phyloP scores from a whole-genome alignment of 1,140 invertebrate genomes.

The Trichonephila clavata region DNA sequence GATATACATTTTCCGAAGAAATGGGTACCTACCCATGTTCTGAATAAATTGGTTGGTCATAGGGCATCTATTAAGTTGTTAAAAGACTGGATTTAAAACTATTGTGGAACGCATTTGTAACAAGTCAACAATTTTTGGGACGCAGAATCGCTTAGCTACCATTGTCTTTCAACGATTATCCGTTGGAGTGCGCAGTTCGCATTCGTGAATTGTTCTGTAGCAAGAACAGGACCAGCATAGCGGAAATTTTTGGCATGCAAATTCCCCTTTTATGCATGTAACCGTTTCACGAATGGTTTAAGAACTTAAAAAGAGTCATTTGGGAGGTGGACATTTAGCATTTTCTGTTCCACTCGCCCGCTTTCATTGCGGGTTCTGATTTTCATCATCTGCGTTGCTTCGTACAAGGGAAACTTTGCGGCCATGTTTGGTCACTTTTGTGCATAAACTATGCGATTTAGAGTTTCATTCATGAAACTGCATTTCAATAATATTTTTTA shows the following conservation, averaged over 20 bases:
- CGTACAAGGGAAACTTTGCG: background rate
- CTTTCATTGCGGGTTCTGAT: background rate
- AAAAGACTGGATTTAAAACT: conserved; percentile 1
- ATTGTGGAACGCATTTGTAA: conserved; percentile 6
- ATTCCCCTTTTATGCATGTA: conserved; percentile 27
- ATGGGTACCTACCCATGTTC: background rate
- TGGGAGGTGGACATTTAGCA: conserved; percentile 14
- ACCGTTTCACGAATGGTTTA: conserved; percentile 38
- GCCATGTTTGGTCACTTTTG: background rate
- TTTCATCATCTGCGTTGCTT: background rate
- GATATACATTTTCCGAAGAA: background rate
- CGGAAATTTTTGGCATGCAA: conserved; percentile 8
- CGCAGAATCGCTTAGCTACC: background rate
- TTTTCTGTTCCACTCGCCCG: conserved; percentile 28
- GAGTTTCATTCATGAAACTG: no score
- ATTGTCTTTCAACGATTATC: conserved; percentile 13
- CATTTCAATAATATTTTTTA: no score
- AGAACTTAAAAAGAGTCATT: conserved; percentile 41
- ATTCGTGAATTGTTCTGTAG: background rate
- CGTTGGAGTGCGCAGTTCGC: background rate
- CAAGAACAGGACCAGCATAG: background rate
- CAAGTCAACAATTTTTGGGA: conserved; percentile 17
- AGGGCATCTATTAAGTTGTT: conserved; percentile 5
- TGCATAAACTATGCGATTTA: no score
- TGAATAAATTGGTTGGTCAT: background rate